Base-by-base conservation (phyloP, 2,797 vertebrate genomes). In the Acanthurus tractus region DNA sequence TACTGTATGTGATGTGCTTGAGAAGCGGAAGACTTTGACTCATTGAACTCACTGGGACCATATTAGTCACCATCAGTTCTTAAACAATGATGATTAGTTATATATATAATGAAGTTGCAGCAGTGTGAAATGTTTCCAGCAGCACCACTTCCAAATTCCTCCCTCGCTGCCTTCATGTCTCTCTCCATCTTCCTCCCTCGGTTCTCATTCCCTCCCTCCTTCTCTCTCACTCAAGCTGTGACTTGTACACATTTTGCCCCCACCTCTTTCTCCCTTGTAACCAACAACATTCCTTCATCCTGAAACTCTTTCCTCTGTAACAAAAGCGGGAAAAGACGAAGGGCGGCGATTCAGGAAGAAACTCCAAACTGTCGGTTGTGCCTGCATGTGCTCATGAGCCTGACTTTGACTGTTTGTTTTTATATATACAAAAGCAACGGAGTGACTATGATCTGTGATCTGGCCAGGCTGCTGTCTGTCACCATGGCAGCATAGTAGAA, bases 231-330 rank as follows among this genome's bases (percentile, higher is more conserved):
- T 85, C 86, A 83, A 84, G 86, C 85, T 79, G 46, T 18, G 58
- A 88, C 93, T 90, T 91, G 94, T 81, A 77, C 86, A 78, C 46
- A 0, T 34, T 74, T 82, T 79, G 54, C 75, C 78, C 75, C 71
- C 80, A 61, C 79, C 74, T 67, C 63, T 56, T 61, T 76, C 76
- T 76, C 78, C 59, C 72, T 78, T 44, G 44, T 84, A 86, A 86
- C 84, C 83, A 68, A 74, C 83, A 84, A 81, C 89, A 92, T 92
- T 90, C 92, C 82, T 92, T 84, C 84, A 83, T 70, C 82, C 77
- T 89, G 82, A 87, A 88, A 89, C 59, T 77, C 76, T 66, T 86
- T 89, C 65, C 85, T 78, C 40, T 75, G 66, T 55, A 71, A 88
- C 86, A 88, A 82, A 86, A 84, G 79, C 76, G 70, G 82, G 85